Conservation (phyloP, 2,113 vertebrate species). For the Nycticebus coucang region DNA sequence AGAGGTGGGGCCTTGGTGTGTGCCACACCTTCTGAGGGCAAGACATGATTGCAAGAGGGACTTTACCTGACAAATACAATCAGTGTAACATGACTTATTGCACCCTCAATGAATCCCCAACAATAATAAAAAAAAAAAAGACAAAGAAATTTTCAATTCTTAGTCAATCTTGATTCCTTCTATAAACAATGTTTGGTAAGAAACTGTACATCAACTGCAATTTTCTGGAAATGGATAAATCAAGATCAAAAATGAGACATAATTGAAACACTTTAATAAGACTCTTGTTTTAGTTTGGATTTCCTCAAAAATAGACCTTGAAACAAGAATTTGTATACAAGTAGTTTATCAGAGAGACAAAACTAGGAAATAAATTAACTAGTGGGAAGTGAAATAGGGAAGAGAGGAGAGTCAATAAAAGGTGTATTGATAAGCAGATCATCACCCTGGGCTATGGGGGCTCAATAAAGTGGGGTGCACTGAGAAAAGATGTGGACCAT, state of each 20-base stretch:
- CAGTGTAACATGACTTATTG: too few relatives aligned
- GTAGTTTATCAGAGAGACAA: neutral
- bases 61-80: too few relatives aligned
- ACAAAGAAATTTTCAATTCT: neutral
- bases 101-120: too few relatives aligned
- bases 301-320: neutral
- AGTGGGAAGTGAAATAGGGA: neutral
- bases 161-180: neutral
- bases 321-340: neutral
- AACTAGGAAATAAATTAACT: neutral
- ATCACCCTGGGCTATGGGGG: neutral
- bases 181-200: neutral
- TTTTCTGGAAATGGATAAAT: neutral
- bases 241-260: neutral
- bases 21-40: too few relatives aligned
- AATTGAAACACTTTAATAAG: neutral
- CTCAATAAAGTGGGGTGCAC: neutral
- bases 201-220: neutral
- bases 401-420: neutral
- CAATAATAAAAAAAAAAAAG: too few relatives aligned
- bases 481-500: rapidly evolving
- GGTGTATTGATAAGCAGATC: neutral
- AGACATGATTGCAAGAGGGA: too few relatives aligned
- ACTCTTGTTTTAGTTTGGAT: neutral
- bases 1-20: too few relatives aligned